Evolutionary conservation across 37 sponge, comb jelly and placozoan genomes (phyloP).

Genomic region (Petrosia ficiformis): DNA sequence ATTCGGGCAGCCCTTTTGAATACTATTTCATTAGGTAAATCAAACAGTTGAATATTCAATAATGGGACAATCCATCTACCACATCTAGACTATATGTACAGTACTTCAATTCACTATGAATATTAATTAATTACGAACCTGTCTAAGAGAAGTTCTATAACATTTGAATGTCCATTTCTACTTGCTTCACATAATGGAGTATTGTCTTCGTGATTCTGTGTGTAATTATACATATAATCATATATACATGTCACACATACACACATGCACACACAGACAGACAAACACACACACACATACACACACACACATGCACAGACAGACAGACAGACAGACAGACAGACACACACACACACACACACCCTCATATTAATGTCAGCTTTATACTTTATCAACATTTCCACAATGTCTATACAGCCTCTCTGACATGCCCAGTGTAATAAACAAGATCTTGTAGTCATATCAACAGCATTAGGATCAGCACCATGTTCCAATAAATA

Average conservation of each 20-base stretch:
- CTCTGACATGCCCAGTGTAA: constrained; percentile 56
- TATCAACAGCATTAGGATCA: constrained; percentile 49
- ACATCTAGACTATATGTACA: too few species aligned
- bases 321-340: too few species aligned
- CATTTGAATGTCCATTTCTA: constrained; percentile 52
- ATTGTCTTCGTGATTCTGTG: constrained; percentile 31
- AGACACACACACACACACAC: background rate
- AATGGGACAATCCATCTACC: too few species aligned
- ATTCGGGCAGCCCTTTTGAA: too few species aligned
- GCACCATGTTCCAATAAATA: constrained; percentile 64
- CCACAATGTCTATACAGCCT: constrained; percentile 28
- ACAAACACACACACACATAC: background rate
- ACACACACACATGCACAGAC: too few species aligned
- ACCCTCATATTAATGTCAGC: constrained; percentile 59
- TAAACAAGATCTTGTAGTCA: constrained; percentile 32
- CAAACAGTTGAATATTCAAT: too few species aligned
- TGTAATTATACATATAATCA: background rate
- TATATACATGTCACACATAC: background rate
- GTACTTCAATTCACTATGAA: too few species aligned
- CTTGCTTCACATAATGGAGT: constrained; percentile 64
- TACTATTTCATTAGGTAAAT: too few species aligned
- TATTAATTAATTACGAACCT: constrained; percentile 24
- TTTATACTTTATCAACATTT: constrained; percentile 42
- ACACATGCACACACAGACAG: background rate
- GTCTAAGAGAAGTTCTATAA: constrained; percentile 45